Percentiles rank a stretch among this genome's conserved stretches.
phyloP scores from a whole-genome alignment of 2,888 invertebrate genomes.

The Blomia tropicalis region DNA sequence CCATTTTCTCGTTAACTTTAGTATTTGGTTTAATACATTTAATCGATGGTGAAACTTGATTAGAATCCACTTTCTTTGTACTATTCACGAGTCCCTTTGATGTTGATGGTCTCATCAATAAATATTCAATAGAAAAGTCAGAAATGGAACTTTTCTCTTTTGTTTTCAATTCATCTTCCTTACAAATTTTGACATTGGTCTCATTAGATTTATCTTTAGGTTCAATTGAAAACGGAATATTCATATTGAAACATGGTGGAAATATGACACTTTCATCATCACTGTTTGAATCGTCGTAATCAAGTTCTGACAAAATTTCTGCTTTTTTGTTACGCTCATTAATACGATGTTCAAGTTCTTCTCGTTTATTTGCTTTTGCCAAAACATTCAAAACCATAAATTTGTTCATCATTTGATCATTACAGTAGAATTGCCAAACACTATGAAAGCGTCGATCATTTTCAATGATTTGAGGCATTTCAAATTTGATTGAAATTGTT shows the following conservation, averaged over 20 bases:
- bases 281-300: not conserved
- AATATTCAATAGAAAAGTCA: not conserved
- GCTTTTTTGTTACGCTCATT: not conserved
- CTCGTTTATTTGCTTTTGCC: not conserved
- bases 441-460: not conserved
- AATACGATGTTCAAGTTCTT: too few species aligned
- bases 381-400: not conserved
- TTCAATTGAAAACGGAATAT: conserved; percentile 23
- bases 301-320: not conserved
- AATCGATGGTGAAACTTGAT: not conserved
- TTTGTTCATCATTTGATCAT: not conserved
- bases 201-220: not conserved
- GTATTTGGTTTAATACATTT: not conserved
- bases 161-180: not conserved
- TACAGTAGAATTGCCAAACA: conserved; percentile 7
- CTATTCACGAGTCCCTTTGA: not conserved
- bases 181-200: not conserved
- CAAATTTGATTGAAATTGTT: conserved; percentile 32
- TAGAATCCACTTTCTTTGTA: not conserved
- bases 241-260: conserved; percentile 35
- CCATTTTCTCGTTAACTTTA: not conserved
- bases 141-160: too few species aligned
- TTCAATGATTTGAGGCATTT: conserved; percentile 21
- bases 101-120: not conserved
- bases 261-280: conserved; percentile 35